Evolutionary conservation across 2,113 vertebrate species (phyloP).

Genomic region (Dromas ardeola): DNA sequence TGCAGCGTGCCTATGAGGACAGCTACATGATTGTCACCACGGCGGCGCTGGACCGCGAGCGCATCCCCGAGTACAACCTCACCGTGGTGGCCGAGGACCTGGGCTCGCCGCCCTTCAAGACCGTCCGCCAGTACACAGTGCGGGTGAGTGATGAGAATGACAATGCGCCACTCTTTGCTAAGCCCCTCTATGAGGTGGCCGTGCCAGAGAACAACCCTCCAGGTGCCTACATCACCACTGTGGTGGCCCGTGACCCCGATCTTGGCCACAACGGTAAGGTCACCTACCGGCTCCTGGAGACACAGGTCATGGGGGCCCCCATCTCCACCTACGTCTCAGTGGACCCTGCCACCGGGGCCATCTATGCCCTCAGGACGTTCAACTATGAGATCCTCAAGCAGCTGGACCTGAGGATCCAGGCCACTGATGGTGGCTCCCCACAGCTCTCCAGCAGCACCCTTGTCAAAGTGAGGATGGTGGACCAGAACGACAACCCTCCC

Average conservation of each 20-base stretch:
- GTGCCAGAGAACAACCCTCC: conserved; percentile 90
- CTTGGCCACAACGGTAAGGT: conserved; percentile 88
- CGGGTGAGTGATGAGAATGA: conserved; percentile 90
- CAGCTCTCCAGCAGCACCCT: conserved; percentile 89
- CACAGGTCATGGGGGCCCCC: conserved; percentile 79
- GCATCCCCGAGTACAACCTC: conserved; percentile 90
- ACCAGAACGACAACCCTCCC: conserved; percentile 94
- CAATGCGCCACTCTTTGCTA: conserved; percentile 86
- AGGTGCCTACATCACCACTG: conserved; percentile 86
- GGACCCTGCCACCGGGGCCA: conserved; percentile 87
- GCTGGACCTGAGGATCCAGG: conserved; percentile 87
- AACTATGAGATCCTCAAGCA: conserved; percentile 91
- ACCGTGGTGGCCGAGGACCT: conserved; percentile 93
- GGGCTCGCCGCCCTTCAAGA: conserved; percentile 85
- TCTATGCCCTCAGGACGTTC: conserved; percentile 92
- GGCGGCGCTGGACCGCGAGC: conserved; percentile 83
- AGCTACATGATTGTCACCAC: conserved; percentile 93
- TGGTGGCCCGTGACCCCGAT: conserved; percentile 84
- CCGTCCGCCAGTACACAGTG: conserved; percentile 83
- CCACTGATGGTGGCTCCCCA: conserved; percentile 89
- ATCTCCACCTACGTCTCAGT: conserved; percentile 91
- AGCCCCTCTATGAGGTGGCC: conserved; percentile 84
- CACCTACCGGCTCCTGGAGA: conserved; percentile 85
- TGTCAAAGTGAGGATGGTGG: conserved; percentile 88
- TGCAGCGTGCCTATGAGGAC: conserved; percentile 90